These are phyloP conservation scores for Tiphia femorata DNA, from an alignment of 2,888 invertebrate species.

Conservation along the genomic window DNA sequence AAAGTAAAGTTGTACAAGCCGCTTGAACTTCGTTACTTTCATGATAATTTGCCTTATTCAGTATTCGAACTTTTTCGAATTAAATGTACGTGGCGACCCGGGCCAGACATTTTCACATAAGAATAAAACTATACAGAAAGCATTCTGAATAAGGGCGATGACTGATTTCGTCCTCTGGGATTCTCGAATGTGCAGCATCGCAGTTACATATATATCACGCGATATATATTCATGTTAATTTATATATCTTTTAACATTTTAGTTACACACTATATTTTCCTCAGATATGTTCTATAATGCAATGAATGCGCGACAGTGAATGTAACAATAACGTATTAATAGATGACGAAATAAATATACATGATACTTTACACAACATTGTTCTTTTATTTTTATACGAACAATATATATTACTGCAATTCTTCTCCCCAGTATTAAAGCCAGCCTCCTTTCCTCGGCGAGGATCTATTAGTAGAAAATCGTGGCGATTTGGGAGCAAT, in stretches of 20 bases:
- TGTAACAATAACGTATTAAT: slow-evolving; percentile 21
- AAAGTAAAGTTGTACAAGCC: slow-evolving; percentile 64
- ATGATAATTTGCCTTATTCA: slow-evolving; percentile 10
- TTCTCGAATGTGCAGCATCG: background rate
- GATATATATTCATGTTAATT: slow-evolving; percentile 19
- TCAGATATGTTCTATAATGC: slow-evolving; percentile 2
- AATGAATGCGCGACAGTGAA: background rate
- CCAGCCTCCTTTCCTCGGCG: slow-evolving; percentile 50
- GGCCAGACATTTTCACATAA: background rate
- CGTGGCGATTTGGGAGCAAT: slow-evolving; percentile 48
- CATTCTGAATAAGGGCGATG: slow-evolving; percentile 5
- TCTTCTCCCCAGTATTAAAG: slow-evolving; percentile 31
- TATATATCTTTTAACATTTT: slow-evolving; percentile 20
- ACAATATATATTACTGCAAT: background rate
- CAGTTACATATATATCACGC: slow-evolving; percentile 17
- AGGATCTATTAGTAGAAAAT: slow-evolving; percentile 28
- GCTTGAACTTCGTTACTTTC: slow-evolving; percentile 46
- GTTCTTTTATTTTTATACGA: background rate
- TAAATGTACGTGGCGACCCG: background rate
- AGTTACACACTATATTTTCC: slow-evolving; percentile 9
- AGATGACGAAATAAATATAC: slow-evolving; percentile 25
- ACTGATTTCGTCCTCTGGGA: background rate
- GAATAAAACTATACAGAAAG: background rate
- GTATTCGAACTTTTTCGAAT: slow-evolving; percentile 21
- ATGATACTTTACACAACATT: slow-evolving; percentile 20